A percentile compares a stretch with the other conserved stretches of the same genome.
Conservation (phyloP, 2,888 invertebrate genomes). For the Cephus nigrinus region DNA sequence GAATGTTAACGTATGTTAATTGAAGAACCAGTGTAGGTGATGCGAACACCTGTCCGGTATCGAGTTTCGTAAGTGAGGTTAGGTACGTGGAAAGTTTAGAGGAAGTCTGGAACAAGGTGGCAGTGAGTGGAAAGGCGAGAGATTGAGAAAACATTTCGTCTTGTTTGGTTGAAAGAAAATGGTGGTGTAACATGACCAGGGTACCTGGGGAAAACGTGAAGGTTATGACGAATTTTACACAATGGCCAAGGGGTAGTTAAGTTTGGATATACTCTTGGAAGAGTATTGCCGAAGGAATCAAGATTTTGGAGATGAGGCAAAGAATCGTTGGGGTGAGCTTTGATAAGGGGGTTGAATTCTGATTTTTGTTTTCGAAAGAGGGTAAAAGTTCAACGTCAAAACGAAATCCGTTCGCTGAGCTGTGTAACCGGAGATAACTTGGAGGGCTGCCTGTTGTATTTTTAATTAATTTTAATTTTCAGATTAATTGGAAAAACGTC, state of each 20-base stretch:
- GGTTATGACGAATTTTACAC: background rate
- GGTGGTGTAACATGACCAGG: background rate
- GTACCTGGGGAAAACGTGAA: background rate
- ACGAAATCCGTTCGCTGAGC: background rate
- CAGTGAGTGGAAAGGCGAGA: background rate
- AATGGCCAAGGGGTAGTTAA: background rate
- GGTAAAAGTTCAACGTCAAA: background rate
- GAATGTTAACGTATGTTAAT: constrained; percentile 25
- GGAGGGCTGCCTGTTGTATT: background rate
- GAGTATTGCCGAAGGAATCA: background rate
- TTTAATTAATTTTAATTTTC: background rate
- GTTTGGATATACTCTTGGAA: background rate
- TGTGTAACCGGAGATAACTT: background rate
- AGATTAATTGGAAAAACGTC: background rate
- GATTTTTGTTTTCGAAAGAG: background rate
- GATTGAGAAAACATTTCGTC: background rate
- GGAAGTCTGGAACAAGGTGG: background rate
- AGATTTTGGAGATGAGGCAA: background rate
- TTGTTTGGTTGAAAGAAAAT: background rate
- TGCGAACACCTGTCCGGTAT: constrained; percentile 46
- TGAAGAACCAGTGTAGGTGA: constrained; percentile 24
- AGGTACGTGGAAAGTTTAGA: background rate
- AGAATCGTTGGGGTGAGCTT: background rate
- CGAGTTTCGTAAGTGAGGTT: constrained; percentile 31
- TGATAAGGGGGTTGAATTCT: background rate